Evolutionary conservation across 2,888 invertebrate genomes (phyloP), one percentile per base, ranked within the genome.

Genomic region (Podotricha telesiphe): DNA sequence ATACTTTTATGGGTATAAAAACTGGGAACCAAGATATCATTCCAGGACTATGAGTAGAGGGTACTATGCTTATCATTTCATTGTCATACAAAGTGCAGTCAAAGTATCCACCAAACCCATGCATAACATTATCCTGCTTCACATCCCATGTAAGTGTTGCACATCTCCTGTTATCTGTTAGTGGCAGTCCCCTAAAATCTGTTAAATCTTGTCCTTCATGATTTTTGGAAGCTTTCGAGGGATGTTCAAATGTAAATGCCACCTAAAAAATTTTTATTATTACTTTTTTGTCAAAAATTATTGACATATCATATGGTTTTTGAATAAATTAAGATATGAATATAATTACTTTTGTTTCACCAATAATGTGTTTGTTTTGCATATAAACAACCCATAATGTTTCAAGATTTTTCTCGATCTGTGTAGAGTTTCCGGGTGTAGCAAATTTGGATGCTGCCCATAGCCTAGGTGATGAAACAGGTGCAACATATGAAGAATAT

Each of bases 11-110:
- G 10, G 99, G 99, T 83, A 99, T 98, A 79, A 97, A 97, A 74
- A 99, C 97, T 7, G 99, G 99, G 86, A 99, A 99, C 99, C 99
- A 99, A 73, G 98, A 98, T 80, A 98, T 97, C 98, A 99, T 98
- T 77, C 97, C 97, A 0, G 94, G 94, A 20, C 98, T 98, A 84
- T 98, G 97, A 0, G 97, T 97, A 56, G 95, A 94, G 0, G 99
- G 99, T 78, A 97, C 95, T 80, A 98, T 99, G 86, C 99, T 99
- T 59, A 99, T 92, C 78, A 91, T 95, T 67, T 98, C 95, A 79
- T 97, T 95, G 73, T 96, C 96, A 87, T 97, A 99, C 17, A 99
- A 93, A 22, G 95, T 91, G 50, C 98, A 95, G 82, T 98, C 97
- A 89, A 99, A 99, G 86, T 98, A 99, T 6, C 99, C 99, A 34